Base-by-base conservation (phyloP, 2,888 invertebrate species). In the Leucophenga montana region DNA sequence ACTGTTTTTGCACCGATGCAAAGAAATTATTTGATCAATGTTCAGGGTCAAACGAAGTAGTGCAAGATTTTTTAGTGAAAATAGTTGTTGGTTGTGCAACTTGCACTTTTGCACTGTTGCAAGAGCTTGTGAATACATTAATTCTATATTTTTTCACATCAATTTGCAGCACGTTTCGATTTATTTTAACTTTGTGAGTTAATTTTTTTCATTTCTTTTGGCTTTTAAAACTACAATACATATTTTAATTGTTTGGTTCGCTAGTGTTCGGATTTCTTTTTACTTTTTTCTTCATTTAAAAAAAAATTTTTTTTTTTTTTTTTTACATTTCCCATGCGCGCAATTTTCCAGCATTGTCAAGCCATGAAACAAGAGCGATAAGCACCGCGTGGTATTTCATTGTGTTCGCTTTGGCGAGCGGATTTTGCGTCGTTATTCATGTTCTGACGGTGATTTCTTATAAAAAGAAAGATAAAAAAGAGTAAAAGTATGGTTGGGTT, bases 331-430 rank as follows among this genome's bases (percentile, higher is more conserved):
- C 62, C 62, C 62, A 46, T 46, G 62, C 62, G 62, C 62, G 22
- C 48, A 64, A 64, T 64, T 64, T 64, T 64, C 46, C 46, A 64
- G 22, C 48, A 64, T 64, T 64, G 62, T 64, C 62, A 64, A 46
- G 62, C 62, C 46, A 64, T 48, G 48, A 64, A 64, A 64, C 39
- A 39, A 39, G 46, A 13, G 22, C 44, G 48, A 64, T 64, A 64
- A 64, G 62, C 48, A 64, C 62, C 62, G 27, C 18, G 39, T 6
- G 16, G 46, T 27, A 64, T 22, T 64, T 64, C 62, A 64, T 64
- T 48, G 46, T 64, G 20, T 39, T 48, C 14, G 48, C 22, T 54
- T 54, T 22, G 54, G 50, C 39, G 56, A 14, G 16, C 59, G 50
- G 50, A n/a, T 50, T n/a, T 27, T 6, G 61, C 44, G 62, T 64